Conservation (phyloP, 2,888 invertebrate species). For the Drosophila cognata region DNA sequence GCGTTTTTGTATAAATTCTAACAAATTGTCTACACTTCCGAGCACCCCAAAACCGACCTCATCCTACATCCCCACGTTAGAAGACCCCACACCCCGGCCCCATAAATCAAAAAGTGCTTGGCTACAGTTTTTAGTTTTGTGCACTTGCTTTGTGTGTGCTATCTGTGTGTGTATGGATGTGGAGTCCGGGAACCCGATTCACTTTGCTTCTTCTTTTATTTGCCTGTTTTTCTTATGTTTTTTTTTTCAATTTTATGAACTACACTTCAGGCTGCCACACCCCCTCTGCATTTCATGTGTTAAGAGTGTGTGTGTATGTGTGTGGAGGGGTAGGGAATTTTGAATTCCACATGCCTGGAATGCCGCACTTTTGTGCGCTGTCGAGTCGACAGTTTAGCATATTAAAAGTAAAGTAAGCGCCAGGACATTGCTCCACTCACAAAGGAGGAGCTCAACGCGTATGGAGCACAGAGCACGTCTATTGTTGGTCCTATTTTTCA, state of each 20-base stretch:
- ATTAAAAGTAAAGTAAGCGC: conserved; percentile 72
- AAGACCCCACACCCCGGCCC: conserved; percentile 11
- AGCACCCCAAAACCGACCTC: conserved; percentile 39
- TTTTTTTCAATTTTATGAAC: conserved; percentile 63
- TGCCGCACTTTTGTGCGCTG: conserved; percentile 75
- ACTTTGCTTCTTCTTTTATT: conserved; percentile 22
- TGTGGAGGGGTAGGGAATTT: conserved; percentile 23
- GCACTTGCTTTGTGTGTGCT: conserved; percentile 76
- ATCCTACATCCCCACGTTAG: not conserved
- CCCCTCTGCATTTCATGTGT: conserved; percentile 8
- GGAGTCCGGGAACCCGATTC: conserved; percentile 34
- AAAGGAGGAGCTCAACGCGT: conserved; percentile 10
- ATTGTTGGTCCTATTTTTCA: conserved; percentile 50
- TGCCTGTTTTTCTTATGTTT: conserved; percentile 33
- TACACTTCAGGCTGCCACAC: conserved; percentile 23
- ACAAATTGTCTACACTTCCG: conserved; percentile 81
- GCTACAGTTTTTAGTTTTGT: conserved; percentile 78
- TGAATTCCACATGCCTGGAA: conserved; percentile 72
- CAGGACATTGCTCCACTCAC: conserved; percentile 40
- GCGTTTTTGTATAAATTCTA: conserved; percentile 78
- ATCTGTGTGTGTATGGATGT: conserved; percentile 25
- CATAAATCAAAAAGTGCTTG: conserved; percentile 78
- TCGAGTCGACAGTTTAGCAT: conserved; percentile 74
- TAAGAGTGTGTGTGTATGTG: not conserved
- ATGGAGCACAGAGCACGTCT: conserved; percentile 32